These are phyloP conservation scores for Cenopis cana DNA, from an alignment of 2,888 invertebrate species.

Conservation along the genomic window DNA sequence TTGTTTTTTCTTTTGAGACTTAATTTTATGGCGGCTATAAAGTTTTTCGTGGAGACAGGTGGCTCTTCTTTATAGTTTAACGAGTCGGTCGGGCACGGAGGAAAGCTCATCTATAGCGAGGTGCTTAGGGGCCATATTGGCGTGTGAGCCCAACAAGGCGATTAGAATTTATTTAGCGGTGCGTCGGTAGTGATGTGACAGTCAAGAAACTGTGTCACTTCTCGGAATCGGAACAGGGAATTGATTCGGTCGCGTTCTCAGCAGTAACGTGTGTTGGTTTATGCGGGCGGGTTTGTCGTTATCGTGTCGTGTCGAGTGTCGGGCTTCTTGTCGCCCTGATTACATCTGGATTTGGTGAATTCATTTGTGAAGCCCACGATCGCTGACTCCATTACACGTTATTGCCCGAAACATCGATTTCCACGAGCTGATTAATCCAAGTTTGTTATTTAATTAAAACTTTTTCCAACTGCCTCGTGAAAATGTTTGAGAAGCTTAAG, in stretches of 20 bases:
- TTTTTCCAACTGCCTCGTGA: slow-evolving; percentile 17
- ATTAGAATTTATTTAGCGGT: slow-evolving; percentile 83
- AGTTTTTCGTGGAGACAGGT: slow-evolving; percentile 85
- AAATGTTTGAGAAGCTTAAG: slow-evolving; percentile 23
- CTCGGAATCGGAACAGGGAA: slow-evolving; percentile 83
- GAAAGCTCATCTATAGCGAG: slow-evolving; percentile 66
- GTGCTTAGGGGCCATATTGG: slow-evolving; percentile 76
- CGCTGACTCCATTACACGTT: slow-evolving; percentile 70
- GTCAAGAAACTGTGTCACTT: slow-evolving; percentile 84
- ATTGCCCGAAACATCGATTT: slow-evolving; percentile 75
- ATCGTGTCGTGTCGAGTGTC: slow-evolving; percentile 71
- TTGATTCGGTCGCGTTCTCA: slow-evolving; percentile 82
- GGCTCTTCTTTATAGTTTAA: slow-evolving; percentile 83
- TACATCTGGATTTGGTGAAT: slow-evolving; percentile 79
- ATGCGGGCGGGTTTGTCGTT: slow-evolving; percentile 69
- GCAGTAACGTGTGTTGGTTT: slow-evolving; percentile 81
- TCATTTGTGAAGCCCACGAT: slow-evolving; percentile 73
- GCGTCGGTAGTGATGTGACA: slow-evolving; percentile 84
- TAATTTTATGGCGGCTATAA: slow-evolving; percentile 84
- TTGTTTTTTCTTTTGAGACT: slow-evolving; percentile 82
- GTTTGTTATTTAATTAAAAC: slow-evolving; percentile 40
- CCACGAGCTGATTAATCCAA: slow-evolving; percentile 43
- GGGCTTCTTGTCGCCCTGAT: slow-evolving; percentile 78
- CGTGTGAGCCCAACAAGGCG: slow-evolving; percentile 62
- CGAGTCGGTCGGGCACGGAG: slow-evolving; percentile 64